Evolutionary conservation across 2,797 vertebrate genomes (phyloP).

Genomic region (Amphiprion clarkii): DNA sequence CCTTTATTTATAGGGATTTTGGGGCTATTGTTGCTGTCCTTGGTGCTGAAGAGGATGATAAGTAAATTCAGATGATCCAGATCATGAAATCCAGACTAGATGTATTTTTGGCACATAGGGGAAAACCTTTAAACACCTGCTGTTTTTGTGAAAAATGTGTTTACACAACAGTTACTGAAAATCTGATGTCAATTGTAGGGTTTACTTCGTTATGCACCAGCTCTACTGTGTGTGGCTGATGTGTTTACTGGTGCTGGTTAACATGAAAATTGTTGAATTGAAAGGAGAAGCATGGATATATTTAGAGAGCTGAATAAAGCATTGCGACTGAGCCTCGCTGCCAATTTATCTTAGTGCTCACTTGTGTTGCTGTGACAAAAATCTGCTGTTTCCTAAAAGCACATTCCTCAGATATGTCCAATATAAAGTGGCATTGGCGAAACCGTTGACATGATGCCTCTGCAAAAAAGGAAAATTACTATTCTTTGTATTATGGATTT

Average conservation of each 20-base stretch:
- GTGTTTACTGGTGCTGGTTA: not conserved
- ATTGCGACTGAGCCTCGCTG: not conserved
- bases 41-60: constrained; percentile 29
- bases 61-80: constrained; percentile 9
- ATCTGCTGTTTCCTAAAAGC: not conserved
- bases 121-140: not conserved
- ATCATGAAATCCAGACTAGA: not conserved
- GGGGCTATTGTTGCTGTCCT: constrained; percentile 14
- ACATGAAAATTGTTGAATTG: not conserved
- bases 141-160: not conserved
- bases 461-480: not conserved
- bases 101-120: not conserved
- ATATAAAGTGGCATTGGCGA: not conserved
- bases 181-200: not conserved
- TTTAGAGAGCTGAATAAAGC: not conserved
- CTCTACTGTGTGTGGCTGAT: not conserved
- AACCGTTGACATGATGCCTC: not conserved
- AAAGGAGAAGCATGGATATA: not conserved
- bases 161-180: not conserved
- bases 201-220: not conserved
- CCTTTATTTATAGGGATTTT: not conserved
- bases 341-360: not conserved
- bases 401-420: not conserved
- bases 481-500: not conserved
- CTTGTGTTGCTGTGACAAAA: not conserved